A percentile compares a stretch with the other conserved stretches of the same genome.
These are phyloP conservation scores for Ochlodes sylvanus DNA, from an alignment of 2,888 invertebrate genomes.

Conservation along the genomic window DNA sequence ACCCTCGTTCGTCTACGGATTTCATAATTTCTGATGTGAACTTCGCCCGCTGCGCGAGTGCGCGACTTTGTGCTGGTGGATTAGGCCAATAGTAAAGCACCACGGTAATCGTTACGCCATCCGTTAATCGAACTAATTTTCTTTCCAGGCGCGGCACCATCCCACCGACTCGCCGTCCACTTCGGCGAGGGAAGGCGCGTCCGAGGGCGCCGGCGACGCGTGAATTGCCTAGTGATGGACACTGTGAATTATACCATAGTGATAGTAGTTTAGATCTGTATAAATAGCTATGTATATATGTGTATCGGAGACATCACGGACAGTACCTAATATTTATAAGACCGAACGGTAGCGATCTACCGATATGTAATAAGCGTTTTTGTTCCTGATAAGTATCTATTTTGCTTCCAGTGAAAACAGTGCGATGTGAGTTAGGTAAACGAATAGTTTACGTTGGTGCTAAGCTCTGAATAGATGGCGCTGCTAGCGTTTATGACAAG, in stretches of 20 bases:
- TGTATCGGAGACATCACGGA: conserved; percentile 47
- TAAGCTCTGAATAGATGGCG: too few relatives aligned
- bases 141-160: conserved; percentile 72
- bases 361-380: conserved; percentile 3
- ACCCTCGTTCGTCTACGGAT: too few relatives aligned
- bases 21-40: too few relatives aligned
- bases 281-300: conserved; percentile 51
- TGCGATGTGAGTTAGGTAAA: too few relatives aligned
- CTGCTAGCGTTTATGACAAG: too few relatives aligned
- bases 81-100: too few relatives aligned
- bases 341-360: conserved; percentile 8
- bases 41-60: too few relatives aligned
- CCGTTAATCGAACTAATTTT: not conserved
- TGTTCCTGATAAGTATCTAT: conserved; percentile 22
- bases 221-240: conserved; percentile 40
- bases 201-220: conserved; percentile 54
- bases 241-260: conserved; percentile 50
- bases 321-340: conserved; percentile 47
- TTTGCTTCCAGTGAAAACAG: not conserved
- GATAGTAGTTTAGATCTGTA: conserved; percentile 50
- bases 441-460: too few relatives aligned
- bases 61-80: too few relatives aligned
- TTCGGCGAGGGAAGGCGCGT: conserved; percentile 49
- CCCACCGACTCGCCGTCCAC: conserved; percentile 67
- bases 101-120: too few relatives aligned